Percentiles rank a stretch among this genome's conserved stretches.
phyloP scores from a whole-genome alignment of 2,113 vertebrate genomes.

The Theristicus caerulescens region DNA sequence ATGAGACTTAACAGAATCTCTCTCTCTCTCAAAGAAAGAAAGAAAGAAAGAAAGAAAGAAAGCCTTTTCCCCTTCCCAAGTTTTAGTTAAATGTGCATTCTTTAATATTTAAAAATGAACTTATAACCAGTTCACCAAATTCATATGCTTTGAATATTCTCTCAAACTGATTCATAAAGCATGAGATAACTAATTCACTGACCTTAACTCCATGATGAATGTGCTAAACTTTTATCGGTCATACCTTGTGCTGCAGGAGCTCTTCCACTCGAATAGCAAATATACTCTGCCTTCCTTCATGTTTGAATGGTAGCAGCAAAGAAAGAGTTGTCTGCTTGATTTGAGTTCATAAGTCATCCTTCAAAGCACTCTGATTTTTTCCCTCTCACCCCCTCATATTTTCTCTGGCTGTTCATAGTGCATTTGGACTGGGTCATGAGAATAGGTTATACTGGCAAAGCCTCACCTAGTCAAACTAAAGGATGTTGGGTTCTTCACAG shows the following conservation, averaged over 20 bases:
- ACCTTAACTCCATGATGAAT: neutral
- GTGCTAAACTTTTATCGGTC: neutral
- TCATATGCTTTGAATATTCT: neutral
- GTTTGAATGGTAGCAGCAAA: neutral
- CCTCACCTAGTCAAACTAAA: neutral
- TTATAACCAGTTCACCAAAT: neutral
- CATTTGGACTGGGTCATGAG: neutral
- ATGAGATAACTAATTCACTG: neutral
- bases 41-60: too few species aligned
- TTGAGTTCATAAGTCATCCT: neutral
- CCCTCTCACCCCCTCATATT: neutral
- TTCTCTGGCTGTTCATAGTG: neutral
- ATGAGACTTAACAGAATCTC: neutral
- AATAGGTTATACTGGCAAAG: neutral
- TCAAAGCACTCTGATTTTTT: neutral
- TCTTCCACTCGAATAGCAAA: neutral
- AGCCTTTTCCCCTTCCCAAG: neutral
- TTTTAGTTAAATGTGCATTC: neutral
- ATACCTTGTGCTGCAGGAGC: neutral
- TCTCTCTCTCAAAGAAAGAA: too few species aligned
- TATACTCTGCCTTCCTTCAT: neutral
- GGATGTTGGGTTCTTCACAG: neutral
- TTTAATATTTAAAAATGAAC: neutral
- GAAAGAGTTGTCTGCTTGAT: neutral
- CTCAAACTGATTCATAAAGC: neutral